These are phyloP conservation scores for Ectemnius continuus DNA, from an alignment of 2,888 invertebrate species.

Conservation along the genomic window DNA sequence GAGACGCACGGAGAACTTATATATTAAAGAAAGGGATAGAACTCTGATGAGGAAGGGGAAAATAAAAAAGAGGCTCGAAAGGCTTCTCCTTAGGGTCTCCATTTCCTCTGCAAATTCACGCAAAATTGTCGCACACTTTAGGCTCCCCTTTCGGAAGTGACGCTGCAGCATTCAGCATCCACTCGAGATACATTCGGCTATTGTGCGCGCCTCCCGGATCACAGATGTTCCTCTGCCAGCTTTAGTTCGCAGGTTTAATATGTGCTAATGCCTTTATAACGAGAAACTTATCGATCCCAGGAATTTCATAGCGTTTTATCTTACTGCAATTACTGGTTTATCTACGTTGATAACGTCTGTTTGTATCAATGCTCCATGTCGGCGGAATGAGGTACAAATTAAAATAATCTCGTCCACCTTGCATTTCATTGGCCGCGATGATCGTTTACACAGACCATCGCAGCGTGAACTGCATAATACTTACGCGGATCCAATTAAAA, in stretches of 20 bases:
- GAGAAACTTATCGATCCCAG: background rate
- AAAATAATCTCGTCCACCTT: too few relatives aligned
- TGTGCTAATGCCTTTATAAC: background rate
- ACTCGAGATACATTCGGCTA: slow-evolving; percentile 53
- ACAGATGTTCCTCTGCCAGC: background rate
- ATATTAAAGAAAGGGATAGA: background rate
- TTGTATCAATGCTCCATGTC: too few relatives aligned
- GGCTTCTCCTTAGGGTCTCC: slow-evolving; percentile 44
- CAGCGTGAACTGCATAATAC: too few relatives aligned
- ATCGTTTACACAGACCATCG: too few relatives aligned
- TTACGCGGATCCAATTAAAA: too few relatives aligned
- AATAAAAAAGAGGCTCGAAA: slow-evolving; percentile 32
- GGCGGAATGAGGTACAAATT: too few relatives aligned
- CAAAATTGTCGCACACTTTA: slow-evolving; percentile 52
- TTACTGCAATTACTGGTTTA: too few relatives aligned
- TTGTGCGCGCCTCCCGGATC: background rate
- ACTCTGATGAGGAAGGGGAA: slow-evolving; percentile 2
- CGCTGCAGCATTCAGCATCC: slow-evolving; percentile 45
- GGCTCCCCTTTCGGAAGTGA: slow-evolving; percentile 44
- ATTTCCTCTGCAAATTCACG: slow-evolving; percentile 53
- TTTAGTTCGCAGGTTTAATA: background rate
- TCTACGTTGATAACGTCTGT: too few relatives aligned
- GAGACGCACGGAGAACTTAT: too few relatives aligned
- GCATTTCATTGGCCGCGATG: too few relatives aligned
- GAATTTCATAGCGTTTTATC: too few relatives aligned